Evolutionary conservation across 2,888 invertebrate species (phyloP).

Genomic region (Fragum fragum): DNA sequence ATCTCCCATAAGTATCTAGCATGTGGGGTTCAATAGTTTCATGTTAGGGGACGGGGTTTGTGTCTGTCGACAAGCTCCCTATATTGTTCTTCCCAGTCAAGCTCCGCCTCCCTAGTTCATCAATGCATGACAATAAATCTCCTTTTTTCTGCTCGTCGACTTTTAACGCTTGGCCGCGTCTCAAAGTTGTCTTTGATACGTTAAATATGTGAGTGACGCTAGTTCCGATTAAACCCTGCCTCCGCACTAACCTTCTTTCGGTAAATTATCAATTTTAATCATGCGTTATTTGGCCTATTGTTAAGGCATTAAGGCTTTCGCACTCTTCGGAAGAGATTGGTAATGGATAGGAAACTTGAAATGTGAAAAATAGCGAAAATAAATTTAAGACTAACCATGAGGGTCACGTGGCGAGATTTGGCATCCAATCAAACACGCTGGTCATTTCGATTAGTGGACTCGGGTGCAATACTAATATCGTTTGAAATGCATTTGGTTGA

Average conservation of each 20-base stretch:
- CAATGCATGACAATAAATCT: conserved; percentile 67
- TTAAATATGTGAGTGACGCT: conserved; percentile 68
- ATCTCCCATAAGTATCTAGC: background rate
- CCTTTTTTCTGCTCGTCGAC: conserved; percentile 47
- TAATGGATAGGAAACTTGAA: conserved; percentile 22
- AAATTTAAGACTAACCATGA: conserved; percentile 9
- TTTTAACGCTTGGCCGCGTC: conserved; percentile 50
- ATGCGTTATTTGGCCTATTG: conserved; percentile 31
- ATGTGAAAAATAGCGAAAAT: conserved; percentile 21
- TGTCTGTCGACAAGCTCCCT: conserved; percentile 38
- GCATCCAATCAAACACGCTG: conserved; percentile 36
- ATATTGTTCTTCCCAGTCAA: conserved; percentile 52
- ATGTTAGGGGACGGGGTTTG: conserved; percentile 47
- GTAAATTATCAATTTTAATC: conserved; percentile 32
- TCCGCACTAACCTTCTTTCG: conserved; percentile 13
- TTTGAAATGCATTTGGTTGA: conserved; percentile 1
- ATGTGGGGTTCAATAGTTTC: conserved; percentile 21
- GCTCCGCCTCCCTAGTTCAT: conserved; percentile 54
- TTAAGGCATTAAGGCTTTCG: conserved; percentile 18
- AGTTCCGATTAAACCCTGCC: conserved; percentile 19
- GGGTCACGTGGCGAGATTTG: conserved; percentile 16
- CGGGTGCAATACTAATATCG: conserved; percentile 40
- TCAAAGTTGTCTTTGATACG: conserved; percentile 66
- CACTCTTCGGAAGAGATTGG: background rate
- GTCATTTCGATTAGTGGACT: conserved; percentile 46